Evolutionary conservation across 2,888 invertebrate species (phyloP).

Genomic region (Tortricodes alternella): DNA sequence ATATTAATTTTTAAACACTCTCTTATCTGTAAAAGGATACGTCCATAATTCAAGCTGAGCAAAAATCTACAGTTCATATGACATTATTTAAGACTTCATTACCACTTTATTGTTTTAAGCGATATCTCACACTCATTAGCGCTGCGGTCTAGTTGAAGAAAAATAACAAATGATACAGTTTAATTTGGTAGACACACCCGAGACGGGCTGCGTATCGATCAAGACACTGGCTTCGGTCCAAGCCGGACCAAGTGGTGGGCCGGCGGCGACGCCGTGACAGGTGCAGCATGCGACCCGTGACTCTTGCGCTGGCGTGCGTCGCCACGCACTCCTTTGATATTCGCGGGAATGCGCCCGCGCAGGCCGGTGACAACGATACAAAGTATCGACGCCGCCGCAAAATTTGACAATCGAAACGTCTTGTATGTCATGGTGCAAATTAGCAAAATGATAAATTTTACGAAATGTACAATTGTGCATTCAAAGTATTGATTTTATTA

Average conservation of each 20-base stretch:
- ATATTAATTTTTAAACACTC: constrained; percentile 31
- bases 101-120: constrained; percentile 20
- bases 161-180: constrained; percentile 78
- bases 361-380: neutral
- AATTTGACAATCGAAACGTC: constrained; percentile 10
- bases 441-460: too few relatives aligned
- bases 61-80: neutral
- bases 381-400: constrained; percentile 9
- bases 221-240: constrained; percentile 75
- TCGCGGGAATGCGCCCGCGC: constrained; percentile 34
- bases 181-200: constrained; percentile 80
- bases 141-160: constrained; percentile 68
- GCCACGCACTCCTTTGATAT: constrained; percentile 59
- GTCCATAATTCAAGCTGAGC: constrained; percentile 7
- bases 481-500: too few relatives aligned
- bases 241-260: constrained; percentile 77
- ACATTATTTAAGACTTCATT: neutral
- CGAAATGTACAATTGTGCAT: too few relatives aligned
- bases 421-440: neutral
- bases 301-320: constrained; percentile 62
- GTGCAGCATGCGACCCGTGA: constrained; percentile 80
- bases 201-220: constrained; percentile 76
- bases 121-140: constrained; percentile 57
- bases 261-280: constrained; percentile 76
- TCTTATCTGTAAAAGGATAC: neutral